These are phyloP conservation scores for Napeogenes sylphis DNA, from an alignment of 2,888 invertebrate species.

Conservation along the genomic window DNA sequence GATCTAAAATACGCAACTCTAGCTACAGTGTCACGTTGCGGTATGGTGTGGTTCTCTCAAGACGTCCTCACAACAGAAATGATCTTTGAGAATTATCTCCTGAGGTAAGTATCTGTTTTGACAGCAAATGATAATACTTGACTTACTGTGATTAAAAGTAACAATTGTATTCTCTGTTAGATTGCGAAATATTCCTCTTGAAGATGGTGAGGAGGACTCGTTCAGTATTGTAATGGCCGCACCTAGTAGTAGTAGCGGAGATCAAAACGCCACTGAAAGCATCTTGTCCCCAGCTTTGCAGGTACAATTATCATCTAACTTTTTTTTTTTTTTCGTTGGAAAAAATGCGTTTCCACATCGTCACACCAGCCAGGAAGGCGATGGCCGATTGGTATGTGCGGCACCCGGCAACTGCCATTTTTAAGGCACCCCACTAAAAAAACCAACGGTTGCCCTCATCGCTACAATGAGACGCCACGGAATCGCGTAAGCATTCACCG, in stretches of 20 bases:
- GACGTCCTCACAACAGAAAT: constrained; percentile 98
- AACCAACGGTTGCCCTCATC: too few relatives aligned
- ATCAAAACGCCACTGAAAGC: constrained; percentile 83
- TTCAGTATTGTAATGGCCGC: constrained; percentile 79
- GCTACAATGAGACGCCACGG: too few relatives aligned
- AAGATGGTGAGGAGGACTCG: constrained; percentile 91
- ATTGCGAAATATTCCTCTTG: constrained; percentile 90
- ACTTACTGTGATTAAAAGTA: background rate
- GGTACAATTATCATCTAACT: constrained; percentile 53
- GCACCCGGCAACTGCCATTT: too few relatives aligned
- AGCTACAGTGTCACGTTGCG: constrained; percentile 99
- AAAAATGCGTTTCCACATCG: too few relatives aligned
- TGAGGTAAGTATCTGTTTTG: constrained; percentile 55
- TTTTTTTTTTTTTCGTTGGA: too few relatives aligned
- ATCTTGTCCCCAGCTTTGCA: constrained; percentile 88
- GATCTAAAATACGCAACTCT: constrained; percentile 98
- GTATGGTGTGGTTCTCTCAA: constrained; percentile 99
- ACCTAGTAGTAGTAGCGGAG: constrained; percentile 73
- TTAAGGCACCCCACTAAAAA: too few relatives aligned
- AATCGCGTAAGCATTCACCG: too few relatives aligned
- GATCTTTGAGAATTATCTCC: constrained; percentile 98
- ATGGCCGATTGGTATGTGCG: too few relatives aligned
- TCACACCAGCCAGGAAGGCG: too few relatives aligned
- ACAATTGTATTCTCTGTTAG: constrained; percentile 50
- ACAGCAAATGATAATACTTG: background rate